A percentile compares a stretch with the other conserved stretches of the same genome.
Evolutionary conservation across 2,113 vertebrate genomes (phyloP).

Genomic region (Vulpes ferrilata): DNA sequence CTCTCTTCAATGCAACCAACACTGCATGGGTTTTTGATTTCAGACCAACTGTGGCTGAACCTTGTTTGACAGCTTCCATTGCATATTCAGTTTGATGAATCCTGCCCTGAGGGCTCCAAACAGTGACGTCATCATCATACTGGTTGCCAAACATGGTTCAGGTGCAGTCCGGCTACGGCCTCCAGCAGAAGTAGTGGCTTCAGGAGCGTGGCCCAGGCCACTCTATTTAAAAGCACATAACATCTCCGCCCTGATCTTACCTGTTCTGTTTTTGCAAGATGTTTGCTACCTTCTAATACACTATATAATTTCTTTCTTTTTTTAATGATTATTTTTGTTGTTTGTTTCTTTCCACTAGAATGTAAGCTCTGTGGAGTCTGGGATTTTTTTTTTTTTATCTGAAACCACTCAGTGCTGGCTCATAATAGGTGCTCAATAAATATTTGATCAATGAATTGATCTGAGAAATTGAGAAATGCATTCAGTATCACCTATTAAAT

Average conservation of each 20-base stretch:
- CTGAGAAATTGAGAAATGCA: slow-evolving; percentile 3
- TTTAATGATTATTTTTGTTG: neutral
- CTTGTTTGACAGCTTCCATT: too few relatives aligned
- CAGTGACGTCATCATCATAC: too few relatives aligned
- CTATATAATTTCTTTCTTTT: neutral
- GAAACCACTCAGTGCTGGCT: neutral
- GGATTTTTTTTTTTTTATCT: slow-evolving; percentile 26
- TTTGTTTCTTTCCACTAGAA: neutral
- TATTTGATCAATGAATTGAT: slow-evolving; percentile 22
- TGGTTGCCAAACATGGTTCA: too few relatives aligned
- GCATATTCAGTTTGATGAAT: too few relatives aligned
- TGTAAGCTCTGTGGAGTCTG: neutral
- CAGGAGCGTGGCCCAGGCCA: neutral
- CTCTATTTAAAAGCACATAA: neutral
- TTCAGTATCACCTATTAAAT: neutral
- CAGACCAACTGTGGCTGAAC: too few relatives aligned
- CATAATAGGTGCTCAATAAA: neutral
- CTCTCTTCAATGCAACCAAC: too few relatives aligned
- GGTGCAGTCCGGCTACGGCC: too few relatives aligned
- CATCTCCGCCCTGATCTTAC: too few relatives aligned
- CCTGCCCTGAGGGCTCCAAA: too few relatives aligned
- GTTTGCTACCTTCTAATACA: neutral
- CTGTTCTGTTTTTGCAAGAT: neutral
- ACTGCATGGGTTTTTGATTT: too few relatives aligned
- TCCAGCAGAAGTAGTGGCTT: too few relatives aligned